A percentile compares a stretch with the other conserved stretches of the same genome.
These are phyloP conservation scores for Hydra vulgaris DNA, from an alignment of 30 jellyfish, hydroid and myxozoan genomes.

Conservation along the genomic window DNA sequence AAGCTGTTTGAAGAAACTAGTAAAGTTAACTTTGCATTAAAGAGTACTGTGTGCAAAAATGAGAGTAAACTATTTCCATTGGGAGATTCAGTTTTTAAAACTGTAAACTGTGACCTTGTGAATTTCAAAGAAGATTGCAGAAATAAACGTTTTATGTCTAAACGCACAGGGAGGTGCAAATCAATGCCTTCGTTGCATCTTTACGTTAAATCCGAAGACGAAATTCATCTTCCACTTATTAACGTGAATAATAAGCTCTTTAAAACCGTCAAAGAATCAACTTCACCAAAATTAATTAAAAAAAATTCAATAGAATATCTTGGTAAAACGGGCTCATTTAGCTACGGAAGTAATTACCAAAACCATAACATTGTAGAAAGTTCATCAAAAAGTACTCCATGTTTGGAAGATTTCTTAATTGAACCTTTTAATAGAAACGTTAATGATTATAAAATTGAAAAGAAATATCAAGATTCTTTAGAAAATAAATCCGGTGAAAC, in stretches of 20 bases:
- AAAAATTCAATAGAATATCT: not conserved
- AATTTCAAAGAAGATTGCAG: not conserved
- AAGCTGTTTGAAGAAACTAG: not conserved
- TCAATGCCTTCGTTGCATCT: not conserved
- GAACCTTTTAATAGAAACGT: no score
- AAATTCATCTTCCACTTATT: not conserved
- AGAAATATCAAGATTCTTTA: no score
- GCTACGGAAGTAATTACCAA: no score
- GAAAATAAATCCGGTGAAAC: not conserved
- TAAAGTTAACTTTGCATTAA: not conserved
- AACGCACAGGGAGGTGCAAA: not conserved
- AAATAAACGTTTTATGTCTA: no score
- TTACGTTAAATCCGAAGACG: not conserved
- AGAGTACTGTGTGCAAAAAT: not conserved
- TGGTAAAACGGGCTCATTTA: not conserved
- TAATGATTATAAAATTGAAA: no score
- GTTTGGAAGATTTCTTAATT: no score
- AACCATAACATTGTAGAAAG: no score
- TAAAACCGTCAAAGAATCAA: not conserved
- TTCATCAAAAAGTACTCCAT: no score
- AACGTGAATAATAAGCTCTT: no score
- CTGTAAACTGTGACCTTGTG: not conserved
- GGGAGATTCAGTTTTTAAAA: not conserved
- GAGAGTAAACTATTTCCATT: not conserved
- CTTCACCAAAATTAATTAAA: not conserved